These are phyloP conservation scores for Champsocephalus gunnari DNA, from an alignment of 2,797 vertebrate species.

Conservation along the genomic window DNA sequence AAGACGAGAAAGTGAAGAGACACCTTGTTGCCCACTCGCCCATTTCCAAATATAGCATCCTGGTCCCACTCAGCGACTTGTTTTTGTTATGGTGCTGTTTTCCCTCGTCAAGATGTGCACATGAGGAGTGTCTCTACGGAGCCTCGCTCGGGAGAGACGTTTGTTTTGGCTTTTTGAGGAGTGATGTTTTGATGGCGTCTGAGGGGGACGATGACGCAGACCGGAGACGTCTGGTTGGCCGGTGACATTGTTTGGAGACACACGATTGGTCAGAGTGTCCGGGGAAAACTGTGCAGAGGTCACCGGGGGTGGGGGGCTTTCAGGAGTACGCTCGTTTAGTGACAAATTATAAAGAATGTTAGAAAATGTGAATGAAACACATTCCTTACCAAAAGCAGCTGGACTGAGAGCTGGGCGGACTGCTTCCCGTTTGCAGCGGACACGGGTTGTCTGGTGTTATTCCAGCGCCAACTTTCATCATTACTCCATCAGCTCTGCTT, in stretches of 20 bases:
- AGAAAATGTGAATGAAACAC: constrained; percentile 63
- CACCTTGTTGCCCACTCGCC: constrained; percentile 53
- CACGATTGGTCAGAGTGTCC: constrained; percentile 35
- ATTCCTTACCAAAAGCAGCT: constrained; percentile 41
- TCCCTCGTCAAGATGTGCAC: constrained; percentile 44
- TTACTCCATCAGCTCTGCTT: constrained; percentile 53
- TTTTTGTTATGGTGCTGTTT: constrained; percentile 67
- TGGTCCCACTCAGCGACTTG: constrained; percentile 45
- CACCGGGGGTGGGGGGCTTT: constrained; percentile 32
- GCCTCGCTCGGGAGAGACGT: constrained; percentile 23
- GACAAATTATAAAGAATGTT: constrained; percentile 37
- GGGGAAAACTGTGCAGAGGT: constrained; percentile 32
- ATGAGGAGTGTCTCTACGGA: constrained; percentile 14
- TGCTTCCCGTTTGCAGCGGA: constrained; percentile 51
- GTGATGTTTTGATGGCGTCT: constrained; percentile 63
- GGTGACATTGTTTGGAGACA: constrained; percentile 38
- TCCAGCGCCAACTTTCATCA: constrained; percentile 59
- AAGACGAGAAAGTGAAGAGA: constrained; percentile 35
- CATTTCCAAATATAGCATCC: constrained; percentile 76
- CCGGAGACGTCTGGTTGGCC: constrained; percentile 54
- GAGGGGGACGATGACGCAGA: constrained; percentile 45
- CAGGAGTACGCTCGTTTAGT: constrained; percentile 33
- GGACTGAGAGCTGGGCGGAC: constrained; percentile 45
- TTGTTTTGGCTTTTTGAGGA: constrained; percentile 57
- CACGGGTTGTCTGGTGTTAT: constrained; percentile 51